Conservation (phyloP, 2,113 vertebrate genomes). For the Gnathonemus echidnorhynchus region DNA sequence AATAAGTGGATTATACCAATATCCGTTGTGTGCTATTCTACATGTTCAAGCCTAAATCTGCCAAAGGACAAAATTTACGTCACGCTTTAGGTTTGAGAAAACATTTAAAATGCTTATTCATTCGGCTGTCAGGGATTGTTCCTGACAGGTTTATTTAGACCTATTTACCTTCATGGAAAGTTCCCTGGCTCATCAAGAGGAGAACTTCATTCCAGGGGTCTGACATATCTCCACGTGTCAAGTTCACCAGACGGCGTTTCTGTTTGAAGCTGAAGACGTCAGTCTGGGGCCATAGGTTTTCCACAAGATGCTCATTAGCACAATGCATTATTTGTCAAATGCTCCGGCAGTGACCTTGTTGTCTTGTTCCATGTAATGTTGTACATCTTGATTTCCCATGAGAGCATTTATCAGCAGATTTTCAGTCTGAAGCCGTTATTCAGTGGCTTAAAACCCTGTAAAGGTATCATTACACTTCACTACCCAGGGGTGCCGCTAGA, state of each 20-base stretch:
- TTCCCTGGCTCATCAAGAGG: background rate
- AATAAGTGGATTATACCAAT: background rate
- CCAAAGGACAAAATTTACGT: background rate
- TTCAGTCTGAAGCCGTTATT: background rate
- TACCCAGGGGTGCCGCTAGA: background rate
- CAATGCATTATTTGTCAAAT: background rate
- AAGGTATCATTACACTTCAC: background rate
- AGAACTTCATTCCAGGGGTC: background rate
- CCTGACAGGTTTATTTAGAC: background rate
- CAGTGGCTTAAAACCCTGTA: background rate
- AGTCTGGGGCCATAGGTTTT: conserved; percentile 7
- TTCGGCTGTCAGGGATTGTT: background rate
- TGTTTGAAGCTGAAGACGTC: background rate
- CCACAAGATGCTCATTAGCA: background rate
- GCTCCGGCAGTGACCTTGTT: background rate
- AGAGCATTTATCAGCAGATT: background rate
- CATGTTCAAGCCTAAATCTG: background rate
- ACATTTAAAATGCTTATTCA: background rate
- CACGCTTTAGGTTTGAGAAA: background rate
- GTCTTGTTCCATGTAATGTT: background rate
- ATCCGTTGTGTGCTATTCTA: background rate
- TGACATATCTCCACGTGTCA: background rate
- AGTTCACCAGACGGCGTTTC: background rate
- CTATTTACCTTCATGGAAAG: background rate
- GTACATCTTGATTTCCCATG: background rate